Base-by-base conservation (phyloP, 1,140 invertebrate species). In the Neodiprion virginianus region DNA sequence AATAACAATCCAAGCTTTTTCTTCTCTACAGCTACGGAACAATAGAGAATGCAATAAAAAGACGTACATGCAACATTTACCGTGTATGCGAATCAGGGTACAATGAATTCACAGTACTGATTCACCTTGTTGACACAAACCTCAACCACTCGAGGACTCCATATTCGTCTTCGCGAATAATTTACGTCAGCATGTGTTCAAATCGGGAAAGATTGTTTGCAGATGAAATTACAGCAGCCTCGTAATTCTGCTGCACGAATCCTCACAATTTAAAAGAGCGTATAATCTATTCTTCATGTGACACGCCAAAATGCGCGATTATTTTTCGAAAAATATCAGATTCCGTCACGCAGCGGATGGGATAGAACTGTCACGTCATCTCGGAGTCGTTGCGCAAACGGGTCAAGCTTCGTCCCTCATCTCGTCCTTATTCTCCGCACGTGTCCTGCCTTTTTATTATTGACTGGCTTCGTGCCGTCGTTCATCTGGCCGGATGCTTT, bases 381-480 rank as follows among this genome's bases (percentile, higher is more conserved):
- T 17, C n/a, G 53, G n/a, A 5, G n/a, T 61, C 53, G 53, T 61
- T 61, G 5, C 53, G 7, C 53, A 61, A 61, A 61, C 53, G 53
- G n/a, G 28, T 40, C 28, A 40, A 40, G 28, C 28, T 40, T 61
- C 53, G n/a, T 61, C n/a, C 53, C n/a, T 17, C n/a, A 61, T 61
- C 11, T 61, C 53, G 53, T 61, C 53, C 53, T 61, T 61, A 61
- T 61, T 61, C 53, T 8, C 53, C 53, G 53, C 53, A 61, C 53
- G 53, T 61, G 53, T 61, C 53, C 53, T 14, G 53, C 53, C 53
- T 61, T 17, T 40, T 61, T 40, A 40, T 12, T 61, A 61, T 61
- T 61, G 53, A 61, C 53, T 61, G 53, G 53, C 53, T 17, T 61
- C 53, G 53, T 61, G n/a, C n/a, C 53, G 53, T 61, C 53, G 53